Evolutionary conservation across 2,888 invertebrate species (phyloP).

Genomic region (Miltochrista miniata): DNA sequence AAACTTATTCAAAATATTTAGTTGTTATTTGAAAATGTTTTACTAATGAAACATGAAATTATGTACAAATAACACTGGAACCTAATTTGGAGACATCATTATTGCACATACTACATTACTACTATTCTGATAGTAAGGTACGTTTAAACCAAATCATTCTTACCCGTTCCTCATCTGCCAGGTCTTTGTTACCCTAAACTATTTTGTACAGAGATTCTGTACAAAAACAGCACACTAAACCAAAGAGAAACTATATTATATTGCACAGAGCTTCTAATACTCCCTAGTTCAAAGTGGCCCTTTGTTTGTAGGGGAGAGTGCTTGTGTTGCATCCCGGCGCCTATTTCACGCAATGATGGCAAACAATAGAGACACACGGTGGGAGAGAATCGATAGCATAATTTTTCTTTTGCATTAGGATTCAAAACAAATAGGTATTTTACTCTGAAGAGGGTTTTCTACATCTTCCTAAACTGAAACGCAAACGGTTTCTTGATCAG

Average conservation of each 20-base stretch:
- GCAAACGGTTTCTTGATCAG: no score
- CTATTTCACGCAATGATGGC: constrained; percentile 36
- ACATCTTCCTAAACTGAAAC: not conserved
- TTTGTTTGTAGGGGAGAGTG: constrained; percentile 55
- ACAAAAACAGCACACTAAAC: not conserved
- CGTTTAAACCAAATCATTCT: no score
- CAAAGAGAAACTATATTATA: constrained; percentile 3
- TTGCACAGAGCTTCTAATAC: constrained; percentile 33
- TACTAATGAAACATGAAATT: no score
- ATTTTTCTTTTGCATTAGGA: not conserved
- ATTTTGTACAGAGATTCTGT: no score
- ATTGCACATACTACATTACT: no score
- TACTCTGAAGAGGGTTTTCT: no score
- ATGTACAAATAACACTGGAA: no score
- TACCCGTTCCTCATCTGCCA: not conserved
- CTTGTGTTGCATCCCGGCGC: constrained; percentile 42
- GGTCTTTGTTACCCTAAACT: not conserved
- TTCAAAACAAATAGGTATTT: no score
- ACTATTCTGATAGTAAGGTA: no score
- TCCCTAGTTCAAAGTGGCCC: constrained; percentile 42
- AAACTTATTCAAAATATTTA: no score
- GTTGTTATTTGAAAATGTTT: no score
- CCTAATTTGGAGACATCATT: no score
- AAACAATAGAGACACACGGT: constrained; percentile 40
- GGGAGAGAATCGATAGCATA: not conserved